Evolutionary conservation across 2,797 vertebrate species (phyloP).

Genomic region (Sandelia bainsii): DNA sequence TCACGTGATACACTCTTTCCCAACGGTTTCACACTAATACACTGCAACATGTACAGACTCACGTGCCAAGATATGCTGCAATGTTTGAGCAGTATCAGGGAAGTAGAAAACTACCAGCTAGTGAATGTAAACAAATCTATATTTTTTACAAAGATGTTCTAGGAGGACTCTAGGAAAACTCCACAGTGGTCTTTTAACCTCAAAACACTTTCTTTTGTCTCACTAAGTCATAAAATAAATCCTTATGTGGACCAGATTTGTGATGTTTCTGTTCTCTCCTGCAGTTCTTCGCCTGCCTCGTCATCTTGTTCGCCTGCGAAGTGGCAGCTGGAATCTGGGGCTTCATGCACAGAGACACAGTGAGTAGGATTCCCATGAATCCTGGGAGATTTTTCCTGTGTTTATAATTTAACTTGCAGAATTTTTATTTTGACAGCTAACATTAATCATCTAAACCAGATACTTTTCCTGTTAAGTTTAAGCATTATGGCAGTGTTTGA

Average conservation of each 20-base stretch:
- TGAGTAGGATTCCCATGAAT: constrained; percentile 66
- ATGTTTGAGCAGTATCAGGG: not conserved
- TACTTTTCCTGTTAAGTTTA: no score
- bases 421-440: no score
- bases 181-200: not conserved
- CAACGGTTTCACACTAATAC: not conserved
- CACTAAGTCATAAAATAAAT: not conserved
- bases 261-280: not conserved
- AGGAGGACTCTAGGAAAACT: not conserved
- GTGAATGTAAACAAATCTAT: not conserved
- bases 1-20: not conserved
- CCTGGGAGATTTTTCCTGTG: not conserved
- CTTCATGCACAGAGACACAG: constrained; percentile 94
- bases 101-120: not conserved
- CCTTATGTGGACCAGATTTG: not conserved
- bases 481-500: no score
- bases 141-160: not conserved
- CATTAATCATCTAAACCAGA: no score
- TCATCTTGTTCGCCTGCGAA: constrained; percentile 96
- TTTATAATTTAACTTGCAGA: no score
- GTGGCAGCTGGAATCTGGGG: constrained; percentile 97
- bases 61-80: no score
- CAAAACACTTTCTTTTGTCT: not conserved
- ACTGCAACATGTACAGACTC: not conserved
- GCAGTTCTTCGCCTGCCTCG: constrained; percentile 96